These are phyloP conservation scores for Perca fluviatilis DNA, from an alignment of 2,113 vertebrate genomes.

Conservation along the genomic window DNA sequence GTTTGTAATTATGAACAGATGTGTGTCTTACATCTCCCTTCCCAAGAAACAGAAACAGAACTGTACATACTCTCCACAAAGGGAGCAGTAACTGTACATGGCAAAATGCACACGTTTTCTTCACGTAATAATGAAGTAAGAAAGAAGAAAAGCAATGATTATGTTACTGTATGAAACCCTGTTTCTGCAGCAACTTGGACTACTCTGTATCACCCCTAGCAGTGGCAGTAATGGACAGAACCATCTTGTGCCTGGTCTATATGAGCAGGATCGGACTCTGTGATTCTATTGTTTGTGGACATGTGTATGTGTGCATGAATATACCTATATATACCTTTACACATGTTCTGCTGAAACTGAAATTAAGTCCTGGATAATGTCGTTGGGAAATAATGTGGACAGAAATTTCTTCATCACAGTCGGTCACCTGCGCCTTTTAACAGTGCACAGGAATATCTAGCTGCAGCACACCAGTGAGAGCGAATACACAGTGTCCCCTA, in stretches of 20 bases:
- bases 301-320: neutral
- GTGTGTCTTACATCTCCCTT: constrained; percentile 5
- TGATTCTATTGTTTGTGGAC: neutral
- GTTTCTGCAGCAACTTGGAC: neutral
- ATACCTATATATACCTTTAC: no score
- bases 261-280: neutral
- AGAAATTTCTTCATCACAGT: neutral
- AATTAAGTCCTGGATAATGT: neutral
- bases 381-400: no score
- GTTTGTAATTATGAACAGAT: constrained; percentile 43
- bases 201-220: neutral
- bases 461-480: neutral
- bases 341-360: neutral
- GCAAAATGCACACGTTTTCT: neutral
- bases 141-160: constrained; percentile 1
- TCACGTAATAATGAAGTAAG: neutral
- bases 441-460: neutral
- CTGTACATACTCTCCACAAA: neutral
- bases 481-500: neutral
- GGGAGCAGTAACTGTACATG: neutral
- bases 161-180: neutral
- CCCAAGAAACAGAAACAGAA: neutral
- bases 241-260: neutral
- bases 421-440: no score
- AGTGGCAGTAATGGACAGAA: neutral